Conservation (phyloP, 2,113 vertebrate species). For the Chionis minor region DNA sequence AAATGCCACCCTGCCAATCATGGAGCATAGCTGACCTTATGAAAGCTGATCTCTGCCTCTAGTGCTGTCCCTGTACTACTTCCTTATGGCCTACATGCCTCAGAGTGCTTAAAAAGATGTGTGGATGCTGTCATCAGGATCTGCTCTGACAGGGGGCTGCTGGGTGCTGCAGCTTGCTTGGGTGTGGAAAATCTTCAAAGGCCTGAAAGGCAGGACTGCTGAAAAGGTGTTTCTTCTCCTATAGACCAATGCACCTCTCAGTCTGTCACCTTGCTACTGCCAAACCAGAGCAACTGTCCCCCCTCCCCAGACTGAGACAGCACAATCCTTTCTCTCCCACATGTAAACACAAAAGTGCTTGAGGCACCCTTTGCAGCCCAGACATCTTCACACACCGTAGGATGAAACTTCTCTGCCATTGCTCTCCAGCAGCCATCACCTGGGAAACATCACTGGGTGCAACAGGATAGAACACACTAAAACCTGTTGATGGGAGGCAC, state of each 20-base stretch:
- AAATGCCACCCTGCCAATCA: conserved; percentile 42
- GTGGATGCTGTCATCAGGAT: neutral
- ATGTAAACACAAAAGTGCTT: neutral
- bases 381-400: accelerated
- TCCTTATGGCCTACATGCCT: neutral
- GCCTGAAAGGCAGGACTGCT: neutral
- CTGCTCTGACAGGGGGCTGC: neutral
- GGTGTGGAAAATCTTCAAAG: neutral
- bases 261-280: neutral
- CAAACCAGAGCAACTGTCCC: neutral
- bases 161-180: neutral
- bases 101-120: neutral
- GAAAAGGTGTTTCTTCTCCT: neutral
- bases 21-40: neutral
- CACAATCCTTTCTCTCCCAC: neutral
- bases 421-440: accelerated
- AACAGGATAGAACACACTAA: accelerated
- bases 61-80: neutral
- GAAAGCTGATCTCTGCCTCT: neutral
- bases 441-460: accelerated
- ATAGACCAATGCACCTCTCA: accelerated
- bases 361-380: neutral
- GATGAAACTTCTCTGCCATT: neutral
- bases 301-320: neutral
- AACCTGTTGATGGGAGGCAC: accelerated